A percentile compares a stretch with the other conserved stretches of the same genome.
Conservation (phyloP, 2,888 invertebrate genomes). For the Disparrhopalites patrizii region DNA sequence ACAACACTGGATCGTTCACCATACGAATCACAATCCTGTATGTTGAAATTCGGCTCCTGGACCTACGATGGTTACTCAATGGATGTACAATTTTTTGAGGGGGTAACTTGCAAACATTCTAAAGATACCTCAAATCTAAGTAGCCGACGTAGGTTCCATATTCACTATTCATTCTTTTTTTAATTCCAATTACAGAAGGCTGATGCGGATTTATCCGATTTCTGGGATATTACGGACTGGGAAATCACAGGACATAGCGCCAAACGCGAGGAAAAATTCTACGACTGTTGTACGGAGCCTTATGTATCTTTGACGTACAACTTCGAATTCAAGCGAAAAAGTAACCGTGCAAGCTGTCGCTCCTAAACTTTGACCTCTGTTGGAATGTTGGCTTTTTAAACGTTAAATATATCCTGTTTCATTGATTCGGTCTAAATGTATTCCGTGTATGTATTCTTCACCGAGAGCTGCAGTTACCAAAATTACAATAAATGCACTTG, state of each 20-base stretch:
- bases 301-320: conserved; percentile 17
- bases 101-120: conserved; percentile 13
- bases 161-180: background rate
- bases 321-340: conserved; percentile 6
- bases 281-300: conserved; percentile 39
- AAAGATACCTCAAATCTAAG: background rate
- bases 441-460: too few relatives aligned
- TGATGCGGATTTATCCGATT: conserved; percentile 14
- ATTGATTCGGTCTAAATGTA: too few relatives aligned
- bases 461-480: too few relatives aligned
- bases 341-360: background rate
- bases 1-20: conserved; percentile 28
- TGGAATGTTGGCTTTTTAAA: too few relatives aligned
- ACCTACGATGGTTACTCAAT: conserved; percentile 36
- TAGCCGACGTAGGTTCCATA: too few relatives aligned
- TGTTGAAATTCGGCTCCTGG: conserved; percentile 40
- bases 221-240: conserved; percentile 26
- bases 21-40: conserved; percentile 35
- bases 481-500: too few relatives aligned
- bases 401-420: too few relatives aligned
- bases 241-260: conserved; percentile 18
- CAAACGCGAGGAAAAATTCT: conserved; percentile 30
- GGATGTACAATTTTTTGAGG: conserved; percentile 33
- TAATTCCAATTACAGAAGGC: conserved; percentile 7
- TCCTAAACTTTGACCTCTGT: too few relatives aligned